Base-by-base conservation (phyloP, 2,797 vertebrate genomes). In the Picus viridis region DNA sequence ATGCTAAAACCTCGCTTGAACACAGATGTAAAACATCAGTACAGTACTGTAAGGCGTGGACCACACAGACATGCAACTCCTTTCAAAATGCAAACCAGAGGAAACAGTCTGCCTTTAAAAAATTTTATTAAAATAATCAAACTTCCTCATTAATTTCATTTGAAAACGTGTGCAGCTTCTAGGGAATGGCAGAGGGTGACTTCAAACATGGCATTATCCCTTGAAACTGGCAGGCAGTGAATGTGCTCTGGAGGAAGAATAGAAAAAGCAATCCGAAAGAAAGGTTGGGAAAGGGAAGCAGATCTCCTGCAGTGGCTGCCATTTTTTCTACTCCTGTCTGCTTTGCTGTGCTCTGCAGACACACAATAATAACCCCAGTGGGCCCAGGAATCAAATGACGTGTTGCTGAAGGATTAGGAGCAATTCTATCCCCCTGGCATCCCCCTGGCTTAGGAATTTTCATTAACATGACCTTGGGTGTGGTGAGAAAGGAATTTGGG, bases 391-490 rank as follows among this genome's bases (percentile, higher is more conserved):
- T 99, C 98, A 98, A 97, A 98, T 98, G 98, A 98, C 84, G 96
- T 97, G 95, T 96, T 92, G 97, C 97, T 96, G 97, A 97, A 98
- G 98, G 98, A 98, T 99, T 98, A 98, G 96, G 95, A 97, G 98
- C 98, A 98, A 99, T 97, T 97, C 98, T 98, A 99, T 98, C 98
- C 98, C 95, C 97, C 97, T 98, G 98, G 98, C 98, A 97, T 96
- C 93, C 47, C 22, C 47, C 47, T 49, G 97, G 94, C 72, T 96
- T 97, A 98, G 98, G 99, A 99, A 99, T 99, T 99, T 99, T 98
- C 98, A 98, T 99, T 98, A 98, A 98, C 98, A 98, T 98, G 98
- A 98, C 98, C 98, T 98, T 98, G 98, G 98, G 98, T 98, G 98
- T 98, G 98, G 98, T 97, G 97, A 96, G 97, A 97, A 97, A 98